Percentiles rank a stretch among this genome's conserved stretches.
Evolutionary conservation across 2,888 invertebrate species (phyloP).

Genomic region (Leptarthrus brevirostris): DNA sequence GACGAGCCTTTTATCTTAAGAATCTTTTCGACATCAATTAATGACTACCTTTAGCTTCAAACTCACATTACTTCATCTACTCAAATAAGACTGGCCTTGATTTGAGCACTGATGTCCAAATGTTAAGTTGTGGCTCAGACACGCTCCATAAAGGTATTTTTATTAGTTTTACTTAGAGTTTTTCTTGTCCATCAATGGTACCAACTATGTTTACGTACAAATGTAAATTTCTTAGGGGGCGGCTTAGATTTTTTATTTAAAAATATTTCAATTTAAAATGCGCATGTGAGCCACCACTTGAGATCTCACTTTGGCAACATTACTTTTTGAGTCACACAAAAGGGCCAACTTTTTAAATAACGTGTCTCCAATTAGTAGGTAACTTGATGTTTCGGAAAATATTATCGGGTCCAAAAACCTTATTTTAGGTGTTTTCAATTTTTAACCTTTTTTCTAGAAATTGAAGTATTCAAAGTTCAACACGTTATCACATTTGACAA

Average conservation of each 20-base stretch:
- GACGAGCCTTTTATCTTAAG: neutral
- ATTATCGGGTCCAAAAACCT: too few relatives aligned
- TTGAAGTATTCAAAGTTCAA: too few relatives aligned
- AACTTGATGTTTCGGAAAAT: too few relatives aligned
- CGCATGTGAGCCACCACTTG: too few relatives aligned
- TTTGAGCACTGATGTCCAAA: neutral
- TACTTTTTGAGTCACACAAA: too few relatives aligned
- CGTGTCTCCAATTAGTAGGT: too few relatives aligned
- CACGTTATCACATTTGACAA: too few relatives aligned
- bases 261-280: too few relatives aligned
- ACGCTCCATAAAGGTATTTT: slow-evolving; percentile 17
- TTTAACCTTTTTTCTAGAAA: too few relatives aligned
- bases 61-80: neutral
- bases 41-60: slow-evolving; percentile 1
- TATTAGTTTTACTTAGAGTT: slow-evolving; percentile 9
- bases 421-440: too few relatives aligned
- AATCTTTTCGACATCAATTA: slow-evolving; percentile 18
- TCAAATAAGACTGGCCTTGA: slow-evolving; percentile 6
- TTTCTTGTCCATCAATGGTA: neutral
- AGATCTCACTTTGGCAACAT: too few relatives aligned
- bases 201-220: neutral
- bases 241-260: slow-evolving; percentile 3
- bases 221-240: neutral
- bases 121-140: neutral
- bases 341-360: too few relatives aligned